Evolutionary conservation across 2,113 vertebrate species (phyloP), one percentile per base, ranked within the genome.

Genomic region (Thamnaconus septentrionalis): DNA sequence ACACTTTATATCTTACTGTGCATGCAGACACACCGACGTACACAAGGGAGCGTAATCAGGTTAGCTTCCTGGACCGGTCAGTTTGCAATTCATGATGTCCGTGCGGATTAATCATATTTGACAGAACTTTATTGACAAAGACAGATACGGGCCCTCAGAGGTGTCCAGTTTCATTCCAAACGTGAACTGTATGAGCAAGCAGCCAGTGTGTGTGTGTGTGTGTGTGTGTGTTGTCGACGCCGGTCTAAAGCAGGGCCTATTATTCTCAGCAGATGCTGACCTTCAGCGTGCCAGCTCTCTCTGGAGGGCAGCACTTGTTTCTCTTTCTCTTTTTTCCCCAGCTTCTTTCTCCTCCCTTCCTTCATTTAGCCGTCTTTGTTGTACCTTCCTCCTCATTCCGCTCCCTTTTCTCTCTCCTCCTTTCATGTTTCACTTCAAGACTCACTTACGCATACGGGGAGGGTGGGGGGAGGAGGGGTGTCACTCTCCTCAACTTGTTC

Each of bases 61-160:
- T 83, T 77, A 73, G 76, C 75, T 85, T 89, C 73, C 78, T 82
- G 71, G 43, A 75, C 76, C 48, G 56, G 73, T 73, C 69, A 69
- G 66, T 70, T 78, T 78, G 75, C 83, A 82, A 86, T 81, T 79
- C 75, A 71, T 84, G 72, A 85, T 64, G 60, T 77, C 80, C 76
- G 61, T 59, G 55, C 71, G 80, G 66, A 84, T 84, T 80, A 75
- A 86, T 84, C 48, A 71, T 59, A 62, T 74, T 64, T 75, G 82
- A 83, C 79, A 84, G 54, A 84, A 72, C 74, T 88, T 89, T 85
- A 87, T 86, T 87, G 88, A 81, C 81, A 84, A 76, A 84, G 88
- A 89, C 82, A 55, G 77, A 82, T 82, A 31, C 18, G 18, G 18
- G 18, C 72, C 56, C 73, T 58, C 64, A 80, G 78, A 78, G 75